Conservation (phyloP, 2,113 vertebrate genomes). For the Sphyrna mokarran region DNA sequence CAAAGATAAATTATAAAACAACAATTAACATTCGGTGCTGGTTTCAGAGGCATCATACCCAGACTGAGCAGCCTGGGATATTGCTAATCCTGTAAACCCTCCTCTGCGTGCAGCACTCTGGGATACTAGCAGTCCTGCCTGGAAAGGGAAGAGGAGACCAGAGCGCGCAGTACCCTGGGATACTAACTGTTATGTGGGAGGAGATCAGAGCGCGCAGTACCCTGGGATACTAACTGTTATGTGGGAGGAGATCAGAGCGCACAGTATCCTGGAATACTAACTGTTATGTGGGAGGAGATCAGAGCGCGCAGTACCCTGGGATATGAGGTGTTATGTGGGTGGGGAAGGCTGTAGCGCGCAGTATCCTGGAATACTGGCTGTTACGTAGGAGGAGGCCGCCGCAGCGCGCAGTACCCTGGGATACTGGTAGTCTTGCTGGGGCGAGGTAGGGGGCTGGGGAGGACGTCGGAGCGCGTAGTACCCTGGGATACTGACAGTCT, state of each 20-base stretch:
- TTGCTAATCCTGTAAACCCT: neutral
- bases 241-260: neutral
- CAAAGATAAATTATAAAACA: too few species aligned
- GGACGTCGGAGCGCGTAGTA: neutral
- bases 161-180: too few species aligned
- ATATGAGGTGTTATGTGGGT: neutral
- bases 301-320: neutral
- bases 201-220: neutral
- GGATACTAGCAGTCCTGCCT: neutral
- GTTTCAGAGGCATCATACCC: too few species aligned
- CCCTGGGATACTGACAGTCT: neutral
- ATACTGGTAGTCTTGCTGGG: neutral
- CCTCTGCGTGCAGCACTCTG: neutral
- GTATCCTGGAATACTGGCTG: neutral
- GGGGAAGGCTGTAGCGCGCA: too few species aligned
- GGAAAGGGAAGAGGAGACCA: too few species aligned
- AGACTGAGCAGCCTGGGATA: too few species aligned
- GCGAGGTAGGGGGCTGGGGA: too few species aligned
- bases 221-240: neutral
- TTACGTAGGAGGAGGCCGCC: accelerated
- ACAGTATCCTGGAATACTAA: neutral
- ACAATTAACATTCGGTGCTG: too few species aligned
- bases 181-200: neutral
- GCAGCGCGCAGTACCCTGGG: neutral
- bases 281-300: neutral